phyloP scores from a whole-genome alignment of 2,797 vertebrate genomes.

The Hirundo rustica region DNA sequence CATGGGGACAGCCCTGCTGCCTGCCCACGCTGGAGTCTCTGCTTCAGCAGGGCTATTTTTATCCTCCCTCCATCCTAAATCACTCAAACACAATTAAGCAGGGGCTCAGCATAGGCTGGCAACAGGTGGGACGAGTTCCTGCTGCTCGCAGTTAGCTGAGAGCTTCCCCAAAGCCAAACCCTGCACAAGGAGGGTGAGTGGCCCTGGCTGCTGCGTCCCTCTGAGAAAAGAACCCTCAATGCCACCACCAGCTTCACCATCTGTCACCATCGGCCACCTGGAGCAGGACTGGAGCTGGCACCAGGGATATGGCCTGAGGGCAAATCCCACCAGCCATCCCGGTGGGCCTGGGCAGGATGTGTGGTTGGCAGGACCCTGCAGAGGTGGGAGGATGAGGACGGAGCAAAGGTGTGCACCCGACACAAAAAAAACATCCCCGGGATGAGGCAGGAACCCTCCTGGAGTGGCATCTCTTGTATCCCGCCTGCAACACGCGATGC shows the following conservation, averaged over 20 bases:
- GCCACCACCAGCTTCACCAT: conserved; percentile 55
- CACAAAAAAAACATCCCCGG: not conserved
- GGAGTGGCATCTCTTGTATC: fast-evolving
- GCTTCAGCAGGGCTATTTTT: not conserved
- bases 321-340: not conserved
- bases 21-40: not conserved
- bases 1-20: not conserved
- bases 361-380: not conserved
- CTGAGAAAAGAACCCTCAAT: not conserved
- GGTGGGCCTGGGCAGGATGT: not conserved
- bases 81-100: not conserved
- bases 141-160: not conserved
- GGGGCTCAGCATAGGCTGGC: fast-evolving
- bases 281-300: not conserved
- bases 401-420: not conserved
- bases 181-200: not conserved
- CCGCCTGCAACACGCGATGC: fast-evolving
- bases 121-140: not conserved
- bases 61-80: not conserved
- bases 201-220: not conserved
- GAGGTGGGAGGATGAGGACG: fast-evolving
- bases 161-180: not conserved
- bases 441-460: not conserved
- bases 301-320: not conserved
- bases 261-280: conserved; percentile 60